A percentile compares a stretch with the other conserved stretches of the same genome.
phyloP scores from a whole-genome alignment of 2,797 vertebrate genomes.

The Hapalemur alaotrensis region DNA sequence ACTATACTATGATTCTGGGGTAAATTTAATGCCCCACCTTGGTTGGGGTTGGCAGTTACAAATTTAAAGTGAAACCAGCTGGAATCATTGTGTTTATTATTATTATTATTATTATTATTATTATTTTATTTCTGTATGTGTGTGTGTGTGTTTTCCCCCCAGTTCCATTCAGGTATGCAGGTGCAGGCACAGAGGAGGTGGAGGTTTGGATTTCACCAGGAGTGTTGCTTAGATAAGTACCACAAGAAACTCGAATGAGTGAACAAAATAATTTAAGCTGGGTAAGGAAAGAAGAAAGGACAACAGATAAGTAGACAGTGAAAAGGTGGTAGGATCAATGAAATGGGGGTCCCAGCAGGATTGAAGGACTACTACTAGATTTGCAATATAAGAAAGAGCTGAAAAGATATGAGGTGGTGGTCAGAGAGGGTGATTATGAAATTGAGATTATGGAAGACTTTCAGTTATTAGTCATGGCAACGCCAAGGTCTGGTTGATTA shows the following conservation, averaged over 20 bases:
- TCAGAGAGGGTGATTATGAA: not conserved
- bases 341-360: not conserved
- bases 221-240: not conserved
- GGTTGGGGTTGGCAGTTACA: not conserved
- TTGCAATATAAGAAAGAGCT: not conserved
- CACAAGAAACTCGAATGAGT: not conserved
- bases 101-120: no score
- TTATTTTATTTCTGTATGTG: no score
- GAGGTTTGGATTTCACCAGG: not conserved
- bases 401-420: not conserved
- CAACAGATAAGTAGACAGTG: not conserved
- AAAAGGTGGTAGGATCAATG: not conserved
- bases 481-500: not conserved
- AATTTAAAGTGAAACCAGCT: not conserved
- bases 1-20: not conserved
- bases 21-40: not conserved
- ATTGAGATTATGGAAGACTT: not conserved
- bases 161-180: not conserved
- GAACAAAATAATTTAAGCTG: not conserved
- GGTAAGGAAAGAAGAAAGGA: not conserved
- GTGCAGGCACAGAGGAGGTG: not conserved
- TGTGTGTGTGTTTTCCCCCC: accelerated
- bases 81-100: not conserved
- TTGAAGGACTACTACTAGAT: not conserved
- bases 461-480: not conserved